Base-by-base conservation (phyloP, 2,888 invertebrate genomes). In the Tolmerus cingulatus region DNA sequence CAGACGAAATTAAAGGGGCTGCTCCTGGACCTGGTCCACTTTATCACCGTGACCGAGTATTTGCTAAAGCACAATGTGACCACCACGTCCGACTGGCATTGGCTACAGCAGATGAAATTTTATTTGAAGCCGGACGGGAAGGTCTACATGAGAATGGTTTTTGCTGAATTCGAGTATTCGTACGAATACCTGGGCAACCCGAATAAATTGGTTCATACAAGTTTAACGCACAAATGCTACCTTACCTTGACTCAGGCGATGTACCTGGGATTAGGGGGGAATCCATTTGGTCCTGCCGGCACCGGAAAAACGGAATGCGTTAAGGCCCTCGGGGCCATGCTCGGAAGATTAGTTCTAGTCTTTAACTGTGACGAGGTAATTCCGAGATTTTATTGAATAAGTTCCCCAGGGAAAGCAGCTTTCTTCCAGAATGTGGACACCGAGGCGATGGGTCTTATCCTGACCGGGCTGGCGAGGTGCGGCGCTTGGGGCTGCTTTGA, bases 401-500 rank as follows among this genome's bases (percentile, higher is more conserved):
- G 14, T 74, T 43, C 43, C 66, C 66, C 66, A 12, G 66, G 27
- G 66, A 8, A 66, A 66, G 19, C 5, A 81, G 30, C 14, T 40
- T n/a, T 37, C 88, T 90, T 91, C 23, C 90, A 97, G 97, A 98
- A 98, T 79, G 97, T 99, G 93, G 99, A 99, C 93, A 96, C 97
- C 0, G 96, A 96, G 90, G 98, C 99, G 82, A 98, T 99, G 97
- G 97, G 97, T 7, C 94, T 99, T 43, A 97, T 99, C 90, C 95
- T 99, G 87, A 96, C 97, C 43, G 99, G 99, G 0, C 92, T 99
- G 78, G 97, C 98, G 0, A 96, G 97, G 91, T 96, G 97, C 90
- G 98, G 98, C 12, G 98, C 99, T 12, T 99, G 99, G 99, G 99
- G 97, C 16, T 99, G 99, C 92, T 99, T 99, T 93, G 99, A 99